Conservation (phyloP, 2,797 vertebrate species). For the Todus mexicanus region DNA sequence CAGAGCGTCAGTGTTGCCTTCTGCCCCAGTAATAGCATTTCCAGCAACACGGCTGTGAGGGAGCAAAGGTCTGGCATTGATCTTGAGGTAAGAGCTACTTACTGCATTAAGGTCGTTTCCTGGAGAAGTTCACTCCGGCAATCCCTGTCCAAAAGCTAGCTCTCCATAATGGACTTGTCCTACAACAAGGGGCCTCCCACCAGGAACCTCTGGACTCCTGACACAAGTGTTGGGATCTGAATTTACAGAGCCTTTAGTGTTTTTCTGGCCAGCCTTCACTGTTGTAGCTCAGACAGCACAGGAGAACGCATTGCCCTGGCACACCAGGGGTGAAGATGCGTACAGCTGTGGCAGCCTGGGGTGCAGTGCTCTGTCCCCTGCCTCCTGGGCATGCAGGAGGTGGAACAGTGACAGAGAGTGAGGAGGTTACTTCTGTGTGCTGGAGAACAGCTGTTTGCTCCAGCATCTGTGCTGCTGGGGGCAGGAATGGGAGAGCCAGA, state of each 20-base stretch:
- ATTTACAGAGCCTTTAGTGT: not conserved
- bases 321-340: fast-evolving
- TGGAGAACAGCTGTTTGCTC: not conserved
- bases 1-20: not conserved
- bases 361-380: not conserved
- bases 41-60: not conserved
- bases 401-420: not conserved
- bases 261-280: not conserved
- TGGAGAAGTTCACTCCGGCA: fast-evolving
- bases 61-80: not conserved
- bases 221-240: not conserved
- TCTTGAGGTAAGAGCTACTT: not conserved
- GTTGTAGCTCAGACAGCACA: fast-evolving
- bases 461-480: not conserved
- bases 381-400: not conserved
- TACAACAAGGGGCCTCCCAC: fast-evolving
- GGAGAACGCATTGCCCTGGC: fast-evolving
- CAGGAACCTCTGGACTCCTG: not conserved
- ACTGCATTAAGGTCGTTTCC: not conserved
- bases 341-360: not conserved
- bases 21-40: not conserved
- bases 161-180: not conserved
- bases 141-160: not conserved
- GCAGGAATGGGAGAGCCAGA: not conserved
- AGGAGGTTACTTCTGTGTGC: not conserved